Evolutionary conservation across 2,888 invertebrate species (phyloP), one percentile per base, ranked within the genome.

Genomic region (Chesias legatella): DNA sequence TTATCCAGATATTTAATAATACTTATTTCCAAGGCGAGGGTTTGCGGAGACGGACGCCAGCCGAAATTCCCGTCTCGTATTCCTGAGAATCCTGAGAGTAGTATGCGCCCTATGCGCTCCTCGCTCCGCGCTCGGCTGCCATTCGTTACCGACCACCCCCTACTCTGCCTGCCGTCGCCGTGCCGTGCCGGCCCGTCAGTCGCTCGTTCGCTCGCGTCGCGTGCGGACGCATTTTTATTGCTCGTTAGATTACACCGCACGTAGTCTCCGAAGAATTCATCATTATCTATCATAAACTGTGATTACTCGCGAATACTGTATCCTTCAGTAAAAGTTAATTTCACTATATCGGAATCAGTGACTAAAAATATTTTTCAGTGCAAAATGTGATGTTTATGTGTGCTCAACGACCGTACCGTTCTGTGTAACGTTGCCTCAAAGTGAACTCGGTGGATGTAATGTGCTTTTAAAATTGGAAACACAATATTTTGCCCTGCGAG

Each of bases 321-420:
- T 57, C 23, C 26, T 21, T 37, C 1, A 11, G 7, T 27, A 23
- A 26, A 31, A 41, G 26, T 26, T 38, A 8, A 33, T 21, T 21
- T 7, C 9, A 28, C 17, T 11, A 7, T 11, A 25, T 20, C 28
- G 73, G 77, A 71, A 79, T 77, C 56, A 61, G 64, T 58, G 68
- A 63, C 63, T 68, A 68, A 70, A 67, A 58, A 68, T 76, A 75
- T 73, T 77, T 80, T 73, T 68, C 66, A 79, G 85, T 85, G 85
- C 80, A 81, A 85, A 84, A 85, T 85, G 86, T 88, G 86, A 86
- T 80, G 77, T 80, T 79, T 68, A n/a, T 83, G 79, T 79, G 78
- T 85, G 85, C 56, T 74, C 71, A 75, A 68, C 70, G 59, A 80
- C 73, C 79, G 75, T 73, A 62, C 74, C 71, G 72, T 69, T 73